Conservation (phyloP, 2,797 vertebrate genomes). For the Halcyon badia region DNA sequence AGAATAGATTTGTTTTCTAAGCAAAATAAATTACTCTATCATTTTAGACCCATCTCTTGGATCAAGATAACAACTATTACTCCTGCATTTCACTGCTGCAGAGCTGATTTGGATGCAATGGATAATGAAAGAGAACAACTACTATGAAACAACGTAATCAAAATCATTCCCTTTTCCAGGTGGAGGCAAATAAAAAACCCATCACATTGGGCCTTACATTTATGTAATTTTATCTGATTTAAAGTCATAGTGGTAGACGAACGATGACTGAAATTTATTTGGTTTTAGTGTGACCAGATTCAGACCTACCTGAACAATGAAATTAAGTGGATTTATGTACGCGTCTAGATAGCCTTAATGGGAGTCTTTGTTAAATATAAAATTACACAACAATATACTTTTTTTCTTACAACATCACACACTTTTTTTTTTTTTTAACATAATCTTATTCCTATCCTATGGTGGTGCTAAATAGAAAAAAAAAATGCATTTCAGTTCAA, state of each 20-base stretch:
- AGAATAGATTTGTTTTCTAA: conserved; percentile 49
- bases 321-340: conserved; percentile 1
- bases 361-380: neutral
- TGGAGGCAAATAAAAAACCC: conserved; percentile 15
- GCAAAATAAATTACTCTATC: conserved; percentile 36
- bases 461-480: neutral
- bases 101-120: conserved; percentile 53
- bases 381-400: neutral
- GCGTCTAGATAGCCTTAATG: neutral
- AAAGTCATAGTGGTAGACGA: neutral
- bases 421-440: neutral
- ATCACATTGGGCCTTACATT: neutral
- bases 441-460: conserved; percentile 5
- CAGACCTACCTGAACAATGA: neutral
- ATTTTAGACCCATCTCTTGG: conserved; percentile 45
- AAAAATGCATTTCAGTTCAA: conserved; percentile 51
- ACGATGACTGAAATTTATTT: neutral
- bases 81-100: neutral
- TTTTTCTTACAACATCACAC: neutral
- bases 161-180: conserved; percentile 38
- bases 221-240: neutral
- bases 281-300: neutral
- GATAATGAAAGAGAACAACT: conserved; percentile 54
- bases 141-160: conserved; percentile 35
- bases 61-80: conserved; percentile 55